Evolutionary conservation across 2,113 vertebrate species (phyloP).

Genomic region (Cynoglossus semilaevis): DNA sequence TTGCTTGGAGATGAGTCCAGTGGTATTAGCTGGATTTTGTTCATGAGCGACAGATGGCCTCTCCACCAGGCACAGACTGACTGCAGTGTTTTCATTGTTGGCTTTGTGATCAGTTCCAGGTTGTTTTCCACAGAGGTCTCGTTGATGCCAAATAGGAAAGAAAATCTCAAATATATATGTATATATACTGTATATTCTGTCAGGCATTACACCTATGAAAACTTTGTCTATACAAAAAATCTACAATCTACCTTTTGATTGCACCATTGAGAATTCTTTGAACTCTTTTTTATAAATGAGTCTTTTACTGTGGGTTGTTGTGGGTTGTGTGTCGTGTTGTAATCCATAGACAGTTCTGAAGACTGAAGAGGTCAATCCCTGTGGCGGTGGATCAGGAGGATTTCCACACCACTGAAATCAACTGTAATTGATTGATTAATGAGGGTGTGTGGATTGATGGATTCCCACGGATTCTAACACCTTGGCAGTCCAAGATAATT

Average conservation of each 20-base stretch:
- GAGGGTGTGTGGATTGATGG: conserved; percentile 19
- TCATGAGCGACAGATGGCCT: conserved; percentile 56
- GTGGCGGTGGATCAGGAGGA: conserved; percentile 6
- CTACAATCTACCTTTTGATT: no score
- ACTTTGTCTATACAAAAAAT: no score
- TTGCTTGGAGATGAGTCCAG: conserved; percentile 31
- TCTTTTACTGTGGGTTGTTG: no score
- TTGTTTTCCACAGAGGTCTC: not conserved
- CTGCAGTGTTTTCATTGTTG: not conserved
- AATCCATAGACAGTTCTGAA: no score
- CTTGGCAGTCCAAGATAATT: conserved; percentile 29
- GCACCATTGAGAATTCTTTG: no score
- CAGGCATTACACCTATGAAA: no score
- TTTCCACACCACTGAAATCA: conserved; percentile 17
- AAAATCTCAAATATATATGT: no score
- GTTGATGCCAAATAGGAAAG: no score
- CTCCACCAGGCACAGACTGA: conserved; percentile 39
- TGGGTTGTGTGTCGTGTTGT: no score
- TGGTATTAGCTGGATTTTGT: conserved; percentile 61
- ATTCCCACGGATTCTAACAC: conserved; percentile 39
- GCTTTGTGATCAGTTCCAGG: not conserved
- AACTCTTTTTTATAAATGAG: no score
- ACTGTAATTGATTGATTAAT: conserved; percentile 50
- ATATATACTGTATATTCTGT: no score
- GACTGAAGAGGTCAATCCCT: conserved; percentile 5